Base-by-base conservation (phyloP, 2,797 vertebrate genomes). In the Mormyrus proboscirostris region DNA sequence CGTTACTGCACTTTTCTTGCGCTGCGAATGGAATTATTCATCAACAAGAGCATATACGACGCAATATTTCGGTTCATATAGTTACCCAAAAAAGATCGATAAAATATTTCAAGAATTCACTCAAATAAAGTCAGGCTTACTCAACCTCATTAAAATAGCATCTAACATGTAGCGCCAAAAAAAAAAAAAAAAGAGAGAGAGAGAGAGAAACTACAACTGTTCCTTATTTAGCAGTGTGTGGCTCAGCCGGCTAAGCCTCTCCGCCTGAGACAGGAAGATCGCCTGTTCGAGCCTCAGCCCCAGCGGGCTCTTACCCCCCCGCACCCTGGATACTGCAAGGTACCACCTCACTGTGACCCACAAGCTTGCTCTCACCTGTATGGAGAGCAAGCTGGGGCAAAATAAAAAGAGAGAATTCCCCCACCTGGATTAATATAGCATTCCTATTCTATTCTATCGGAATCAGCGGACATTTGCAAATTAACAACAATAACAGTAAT, bases 1-100 rank as follows among this genome's bases (percentile, higher is more conserved):
- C 0, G 97, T 97, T 93, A 97, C 96, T 25, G 97, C 95, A 89
- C 95, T 97, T 94, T 97, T 97, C 96, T 97, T 97, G 82, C 97
- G 96, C 97, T 97, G 95, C 90, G 93, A 92, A 92, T 89, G 92
- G 38, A 65, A 87, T 49, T 73, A 73, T 73, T 16, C 29, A 73
- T 73, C 69, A 38, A 73, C 69, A 38, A 73, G 69, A 14, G 69
- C 33, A 73, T 7, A 16, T 16, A 38, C 5, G 12, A 73, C 0
- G 1, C 12, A 73, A 73, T 73, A 73, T 38, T 73, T 38, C 19
- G 69, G 12, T 73, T 73, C 10, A 9, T 69, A 69, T 33, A 73
- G 65, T 38, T 38, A 16, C 12, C 12, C 69, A 73, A 73, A 38
- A 38, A 38, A 38, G 12, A 73, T 7, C 16, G 69, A 73, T 33